Percentiles rank a stretch among this genome's conserved stretches.
Conservation (phyloP, 2,888 invertebrate genomes). For the Dugesia japonica region DNA sequence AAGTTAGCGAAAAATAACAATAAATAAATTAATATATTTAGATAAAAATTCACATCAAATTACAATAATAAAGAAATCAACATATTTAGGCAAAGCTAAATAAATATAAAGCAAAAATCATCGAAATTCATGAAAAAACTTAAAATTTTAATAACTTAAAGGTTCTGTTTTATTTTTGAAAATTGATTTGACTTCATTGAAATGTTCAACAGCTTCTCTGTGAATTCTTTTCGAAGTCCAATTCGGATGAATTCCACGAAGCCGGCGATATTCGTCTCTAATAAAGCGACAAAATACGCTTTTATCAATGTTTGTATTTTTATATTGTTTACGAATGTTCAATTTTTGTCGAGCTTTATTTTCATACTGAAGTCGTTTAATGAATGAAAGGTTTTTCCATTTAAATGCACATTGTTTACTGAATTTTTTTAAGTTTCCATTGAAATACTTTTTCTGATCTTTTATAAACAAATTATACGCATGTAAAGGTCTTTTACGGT, state of each 20-base stretch:
- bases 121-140: too few relatives aligned
- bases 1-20: too few relatives aligned
- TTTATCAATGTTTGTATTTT: background rate
- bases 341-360: background rate
- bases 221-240: constrained; percentile 3
- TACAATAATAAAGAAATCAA: too few relatives aligned
- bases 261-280: background rate
- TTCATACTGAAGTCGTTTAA: background rate
- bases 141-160: background rate
- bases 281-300: background rate
- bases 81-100: too few relatives aligned
- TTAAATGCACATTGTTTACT: background rate
- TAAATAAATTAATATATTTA: too few relatives aligned
- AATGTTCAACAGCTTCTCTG: background rate
- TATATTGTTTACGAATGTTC: background rate
- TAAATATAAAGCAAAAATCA: too few relatives aligned
- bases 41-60: too few relatives aligned
- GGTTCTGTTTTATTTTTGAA: background rate
- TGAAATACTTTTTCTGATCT: background rate
- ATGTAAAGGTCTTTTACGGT: background rate
- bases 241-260: constrained; percentile 6
- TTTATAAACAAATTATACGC: background rate
- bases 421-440: background rate
- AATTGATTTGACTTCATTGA: background rate
- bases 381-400: background rate